These are phyloP conservation scores for Bombus sylvicola DNA, from an alignment of 1,140 invertebrate species.

Conservation along the genomic window DNA sequence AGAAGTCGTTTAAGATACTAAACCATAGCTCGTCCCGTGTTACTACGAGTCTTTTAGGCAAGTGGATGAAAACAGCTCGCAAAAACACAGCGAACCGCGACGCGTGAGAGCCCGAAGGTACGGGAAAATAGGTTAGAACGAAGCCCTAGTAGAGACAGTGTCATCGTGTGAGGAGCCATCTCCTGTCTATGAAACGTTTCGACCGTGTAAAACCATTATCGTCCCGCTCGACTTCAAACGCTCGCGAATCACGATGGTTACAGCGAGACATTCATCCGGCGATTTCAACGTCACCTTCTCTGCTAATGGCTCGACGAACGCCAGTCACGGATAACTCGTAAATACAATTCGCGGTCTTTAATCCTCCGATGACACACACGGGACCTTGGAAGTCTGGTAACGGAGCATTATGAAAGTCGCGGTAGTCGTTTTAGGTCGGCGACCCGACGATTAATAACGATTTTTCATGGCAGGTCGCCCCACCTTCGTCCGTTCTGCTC, in stretches of 20 bases:
- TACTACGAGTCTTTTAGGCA: neutral
- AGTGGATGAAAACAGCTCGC: neutral
- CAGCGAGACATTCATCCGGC: neutral
- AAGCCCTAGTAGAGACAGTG: neutral
- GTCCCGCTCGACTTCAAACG: slow-evolving; percentile 35
- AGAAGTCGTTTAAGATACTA: neutral
- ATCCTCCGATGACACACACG: slow-evolving; percentile 2
- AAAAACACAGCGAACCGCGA: slow-evolving; percentile 21
- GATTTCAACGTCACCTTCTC: neutral
- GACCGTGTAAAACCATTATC: slow-evolving; percentile 38
- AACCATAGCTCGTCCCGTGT: neutral
- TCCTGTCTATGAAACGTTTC: slow-evolving; percentile 1
- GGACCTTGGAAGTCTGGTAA: neutral
- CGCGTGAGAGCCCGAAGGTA: neutral
- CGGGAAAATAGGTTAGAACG: slow-evolving; percentile 30
- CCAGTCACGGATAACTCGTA: slow-evolving; percentile 59
- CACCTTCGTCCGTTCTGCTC: slow-evolving; percentile 28
- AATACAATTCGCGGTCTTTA: slow-evolving; percentile 63
- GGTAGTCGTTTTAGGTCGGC: slow-evolving; percentile 53
- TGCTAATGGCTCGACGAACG: slow-evolving; percentile 59
- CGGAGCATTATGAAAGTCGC: slow-evolving; percentile 13
- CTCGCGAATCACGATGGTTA: slow-evolving; percentile 29
- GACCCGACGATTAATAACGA: slow-evolving; percentile 68
- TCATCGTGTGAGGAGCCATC: neutral
- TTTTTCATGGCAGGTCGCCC: slow-evolving; percentile 61